Conservation (phyloP, 2,113 vertebrate genomes). For the Crocuta crocuta region DNA sequence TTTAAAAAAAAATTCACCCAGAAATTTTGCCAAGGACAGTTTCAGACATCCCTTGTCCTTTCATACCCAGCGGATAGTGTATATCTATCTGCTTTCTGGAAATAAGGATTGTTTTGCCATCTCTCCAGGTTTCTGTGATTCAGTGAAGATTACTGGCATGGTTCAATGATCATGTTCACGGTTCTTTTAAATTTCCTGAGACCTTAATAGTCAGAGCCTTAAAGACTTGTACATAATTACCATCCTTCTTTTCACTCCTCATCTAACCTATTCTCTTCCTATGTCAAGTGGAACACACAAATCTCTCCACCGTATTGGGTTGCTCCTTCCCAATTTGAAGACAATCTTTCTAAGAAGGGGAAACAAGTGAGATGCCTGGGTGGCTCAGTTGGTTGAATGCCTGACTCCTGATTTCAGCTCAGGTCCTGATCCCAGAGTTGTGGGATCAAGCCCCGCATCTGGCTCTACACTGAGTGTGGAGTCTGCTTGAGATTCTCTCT, state of each 20-base stretch:
- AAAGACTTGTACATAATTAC: neutral
- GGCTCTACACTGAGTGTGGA: no score
- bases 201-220: conserved; percentile 34
- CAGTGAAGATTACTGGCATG: neutral
- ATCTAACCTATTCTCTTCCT: neutral
- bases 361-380: no score
- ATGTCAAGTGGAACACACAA: neutral
- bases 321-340: neutral
- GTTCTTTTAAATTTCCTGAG: neutral
- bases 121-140: neutral
- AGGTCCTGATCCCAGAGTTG: no score
- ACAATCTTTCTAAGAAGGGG: neutral
- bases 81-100: neutral
- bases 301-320: neutral
- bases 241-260: neutral
- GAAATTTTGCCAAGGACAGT: conserved; percentile 17
- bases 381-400: no score
- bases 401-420: no score
- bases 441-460: no score
- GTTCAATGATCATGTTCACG: neutral
- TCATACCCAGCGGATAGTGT: neutral
- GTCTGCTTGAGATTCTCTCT: no score
- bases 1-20: neutral
- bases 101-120: neutral
- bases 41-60: neutral